phyloP scores from a whole-genome alignment of 2,113 vertebrate genomes.

The Vireo altiloquus region DNA sequence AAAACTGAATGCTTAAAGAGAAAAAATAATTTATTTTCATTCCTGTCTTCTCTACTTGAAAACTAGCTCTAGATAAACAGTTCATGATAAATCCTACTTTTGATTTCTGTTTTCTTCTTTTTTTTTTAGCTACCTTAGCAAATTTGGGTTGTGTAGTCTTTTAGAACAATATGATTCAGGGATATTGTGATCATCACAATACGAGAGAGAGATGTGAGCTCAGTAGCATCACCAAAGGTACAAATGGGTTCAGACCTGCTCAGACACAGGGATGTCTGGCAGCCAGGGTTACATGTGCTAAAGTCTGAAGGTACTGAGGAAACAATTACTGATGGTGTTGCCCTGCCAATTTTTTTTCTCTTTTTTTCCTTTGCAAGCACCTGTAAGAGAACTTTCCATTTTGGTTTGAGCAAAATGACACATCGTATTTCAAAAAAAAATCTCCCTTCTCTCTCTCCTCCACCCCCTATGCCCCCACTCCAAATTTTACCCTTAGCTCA shows the following conservation, averaged over 20 bases:
- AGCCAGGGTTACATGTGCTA: neutral
- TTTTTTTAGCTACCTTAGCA: neutral
- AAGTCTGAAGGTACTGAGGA: neutral
- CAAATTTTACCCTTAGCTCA: neutral
- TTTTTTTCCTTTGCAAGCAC: neutral
- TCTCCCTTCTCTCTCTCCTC: rapidly evolving
- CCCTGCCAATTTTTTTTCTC: neutral
- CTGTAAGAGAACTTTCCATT: neutral
- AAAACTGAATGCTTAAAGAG: neutral
- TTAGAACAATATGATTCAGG: neutral
- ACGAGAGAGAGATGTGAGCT: rapidly evolving
- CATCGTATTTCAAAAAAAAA: neutral
- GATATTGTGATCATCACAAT: neutral
- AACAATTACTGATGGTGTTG: neutral
- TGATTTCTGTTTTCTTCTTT: neutral
- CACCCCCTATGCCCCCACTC: rapidly evolving
- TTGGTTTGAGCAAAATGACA: neutral
- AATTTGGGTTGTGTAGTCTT: neutral
- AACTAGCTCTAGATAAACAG: neutral
- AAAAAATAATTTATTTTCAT: neutral
- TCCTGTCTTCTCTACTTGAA: neutral
- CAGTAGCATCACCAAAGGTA: neutral
- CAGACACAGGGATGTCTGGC: neutral
- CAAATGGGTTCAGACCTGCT: neutral
- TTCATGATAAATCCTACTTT: neutral